phyloP scores from a whole-genome alignment of 2,797 vertebrate genomes.

The Malurus splendens region DNA sequence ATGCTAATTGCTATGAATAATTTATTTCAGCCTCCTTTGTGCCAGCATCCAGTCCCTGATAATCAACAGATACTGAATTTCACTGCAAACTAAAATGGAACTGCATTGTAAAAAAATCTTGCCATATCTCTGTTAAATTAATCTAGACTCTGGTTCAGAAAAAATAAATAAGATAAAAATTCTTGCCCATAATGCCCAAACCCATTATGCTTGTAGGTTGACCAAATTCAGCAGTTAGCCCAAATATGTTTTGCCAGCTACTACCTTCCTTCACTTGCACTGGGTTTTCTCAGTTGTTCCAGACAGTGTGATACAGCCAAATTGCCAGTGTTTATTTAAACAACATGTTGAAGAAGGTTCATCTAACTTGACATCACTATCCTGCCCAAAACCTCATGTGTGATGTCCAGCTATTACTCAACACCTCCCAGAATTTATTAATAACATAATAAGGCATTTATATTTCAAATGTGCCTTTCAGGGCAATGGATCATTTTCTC shows the following conservation, averaged over 20 bases:
- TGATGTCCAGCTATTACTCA: not conserved
- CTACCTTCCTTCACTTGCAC: not conserved
- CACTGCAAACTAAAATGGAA: not conserved
- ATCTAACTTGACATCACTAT: not conserved
- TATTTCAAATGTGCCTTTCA: not conserved
- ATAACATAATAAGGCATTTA: not conserved
- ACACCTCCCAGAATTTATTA: not conserved
- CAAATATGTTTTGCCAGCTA: not conserved
- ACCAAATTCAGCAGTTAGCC: not conserved
- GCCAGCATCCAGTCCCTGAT: not conserved
- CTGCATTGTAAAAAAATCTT: not conserved
- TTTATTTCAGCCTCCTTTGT: constrained; percentile 1
- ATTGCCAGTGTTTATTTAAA: not conserved
- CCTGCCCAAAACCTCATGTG: not conserved
- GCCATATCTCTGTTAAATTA: not conserved
- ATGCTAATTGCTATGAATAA: not conserved
- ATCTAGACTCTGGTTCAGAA: not conserved
- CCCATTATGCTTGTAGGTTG: not conserved
- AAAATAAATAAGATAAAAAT: not conserved
- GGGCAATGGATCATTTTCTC: not conserved
- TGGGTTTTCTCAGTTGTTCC: not conserved
- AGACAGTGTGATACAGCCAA: not conserved
- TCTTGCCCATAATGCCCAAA: not conserved
- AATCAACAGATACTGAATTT: not conserved
- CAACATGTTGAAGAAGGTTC: not conserved